phyloP scores from a whole-genome alignment of 2,888 invertebrate species.

The Dolichopus griseipennis region DNA sequence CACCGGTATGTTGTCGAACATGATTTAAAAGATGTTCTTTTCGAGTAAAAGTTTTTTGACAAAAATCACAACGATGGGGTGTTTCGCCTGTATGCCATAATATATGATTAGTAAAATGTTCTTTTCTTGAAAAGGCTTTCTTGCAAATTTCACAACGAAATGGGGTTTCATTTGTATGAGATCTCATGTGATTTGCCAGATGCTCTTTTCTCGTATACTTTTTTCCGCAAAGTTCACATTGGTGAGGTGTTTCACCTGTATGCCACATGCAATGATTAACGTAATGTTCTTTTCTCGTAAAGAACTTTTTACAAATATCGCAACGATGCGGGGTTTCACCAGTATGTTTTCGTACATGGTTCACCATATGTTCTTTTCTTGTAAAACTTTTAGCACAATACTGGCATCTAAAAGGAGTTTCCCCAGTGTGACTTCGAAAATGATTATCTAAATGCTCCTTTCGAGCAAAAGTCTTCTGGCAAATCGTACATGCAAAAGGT shows the following conservation, averaged over 20 bases:
- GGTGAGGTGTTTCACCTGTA: constrained; percentile 76
- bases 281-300: constrained; percentile 78
- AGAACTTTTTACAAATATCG: constrained; percentile 76
- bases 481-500: constrained; percentile 75
- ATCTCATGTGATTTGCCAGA: constrained; percentile 78
- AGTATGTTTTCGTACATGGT: constrained; percentile 72
- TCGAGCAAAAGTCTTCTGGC: constrained; percentile 77
- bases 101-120: constrained; percentile 84
- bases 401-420: constrained; percentile 76
- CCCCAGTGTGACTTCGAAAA: constrained; percentile 70
- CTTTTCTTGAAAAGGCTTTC: constrained; percentile 80
- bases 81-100: constrained; percentile 84
- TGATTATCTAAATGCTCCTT: constrained; percentile 84
- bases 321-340: constrained; percentile 81
- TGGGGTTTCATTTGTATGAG: constrained; percentile 80
- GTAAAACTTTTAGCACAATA: constrained; percentile 80
- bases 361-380: constrained; percentile 75
- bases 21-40: constrained; percentile 81
- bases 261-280: constrained; percentile 70
- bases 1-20: constrained; percentile 70
- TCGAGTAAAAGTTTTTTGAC: constrained; percentile 77
- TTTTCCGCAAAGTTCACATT: constrained; percentile 79
- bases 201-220: constrained; percentile 85
- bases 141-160: constrained; percentile 81
- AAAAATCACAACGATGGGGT: constrained; percentile 76